Base-by-base conservation (phyloP, 2,113 vertebrate genomes). In the Callipepla californica region DNA sequence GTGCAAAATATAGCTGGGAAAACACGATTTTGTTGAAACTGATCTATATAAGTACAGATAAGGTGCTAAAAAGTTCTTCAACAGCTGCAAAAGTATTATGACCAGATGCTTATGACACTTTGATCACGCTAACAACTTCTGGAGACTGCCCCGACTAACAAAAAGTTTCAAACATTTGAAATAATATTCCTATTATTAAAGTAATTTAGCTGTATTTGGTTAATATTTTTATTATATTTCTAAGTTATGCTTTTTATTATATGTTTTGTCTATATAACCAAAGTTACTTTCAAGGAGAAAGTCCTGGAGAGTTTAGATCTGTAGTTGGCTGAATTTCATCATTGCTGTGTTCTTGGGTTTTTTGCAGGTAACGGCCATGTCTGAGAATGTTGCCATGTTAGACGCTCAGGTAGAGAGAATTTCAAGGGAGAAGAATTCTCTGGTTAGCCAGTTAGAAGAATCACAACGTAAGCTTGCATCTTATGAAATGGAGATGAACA, bases 391-490 rank as follows among this genome's bases (percentile, higher is more conserved):
- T 59, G 98, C 98, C 17, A 91, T 97, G 48, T 82, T 98, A 62
- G 98, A 99, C 82, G 97, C 97, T 53, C 97, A 98, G 80, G 34
- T 98, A 30, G 98, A 98, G 90, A 97, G 98, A 93, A 81, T 96
- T 63, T 96, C 96, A 61, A 98, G 98, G 91, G 99, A 99, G 65
- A 98, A 97, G 94, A 96, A 87, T 79, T 98, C 98, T 18, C 92
- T 98, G 79, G 87, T 94, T 86, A 97, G 75, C 74, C 98, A 99
- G 89, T 97, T 99, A 53, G 98, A 99, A 72, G 98, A 98, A 82
- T 84, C 97, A 72, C 98, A 98, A 45, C 90, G 86, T 58, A 98
- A 98, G 89, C 97, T 99, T 63, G 74, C 95, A 32, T 97, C 88
- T 91, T 97, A 94, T 89, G 98, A 99, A 91, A 95, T 94, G 81